Evolutionary conservation across 2,797 vertebrate species (phyloP), one percentile per base, ranked within the genome.

Genomic region (Aeoliscus strigatus): DNA sequence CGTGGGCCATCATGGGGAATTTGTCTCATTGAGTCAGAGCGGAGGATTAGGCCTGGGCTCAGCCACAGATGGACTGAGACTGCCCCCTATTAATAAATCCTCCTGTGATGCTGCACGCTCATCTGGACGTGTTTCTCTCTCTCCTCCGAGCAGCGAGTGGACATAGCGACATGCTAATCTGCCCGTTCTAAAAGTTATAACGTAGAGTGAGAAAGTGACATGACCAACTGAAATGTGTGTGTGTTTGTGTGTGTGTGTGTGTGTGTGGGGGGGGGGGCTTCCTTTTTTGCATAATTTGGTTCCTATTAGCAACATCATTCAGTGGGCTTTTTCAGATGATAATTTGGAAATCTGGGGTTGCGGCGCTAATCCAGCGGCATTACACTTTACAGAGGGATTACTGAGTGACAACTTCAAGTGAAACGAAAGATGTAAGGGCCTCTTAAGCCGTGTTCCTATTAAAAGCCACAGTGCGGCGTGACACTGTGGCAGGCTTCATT

Each of bases 381-480:
- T 84, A 79, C 81, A 74, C 80, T 81, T 83, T 63, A 76, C 63
- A 76, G 50, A 88, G 87, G 83, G 87, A 92, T 92, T 90, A 91
- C 87, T 81, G 87, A 87, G 87, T 86, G 89, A 90, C 88, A 90
- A 89, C 84, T 81, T 73, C 75, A 83, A 82, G 84, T 87, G 87
- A 90, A 91, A 90, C 80, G 76, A 79, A 86, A 90, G 86, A 87
- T 77, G 82, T 80, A 81, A 86, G 77, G 77, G 75, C 84, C 81
- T 78, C 77, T 80, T 87, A 83, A 87, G 73, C 79, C 81, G 65
- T 66, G 81, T 82, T 89, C 75, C 84, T 81, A 82, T 85, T 86
- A 89, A 88, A 88, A 79, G 71, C 73, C 82, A 77, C 76, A 70
- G 74, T 17, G 51, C 69, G 69, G 59, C 74, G 60, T 86, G 86